These are phyloP conservation scores for Drosophila pseudotalamancana DNA, from an alignment of 2,888 invertebrate species.

Conservation along the genomic window DNA sequence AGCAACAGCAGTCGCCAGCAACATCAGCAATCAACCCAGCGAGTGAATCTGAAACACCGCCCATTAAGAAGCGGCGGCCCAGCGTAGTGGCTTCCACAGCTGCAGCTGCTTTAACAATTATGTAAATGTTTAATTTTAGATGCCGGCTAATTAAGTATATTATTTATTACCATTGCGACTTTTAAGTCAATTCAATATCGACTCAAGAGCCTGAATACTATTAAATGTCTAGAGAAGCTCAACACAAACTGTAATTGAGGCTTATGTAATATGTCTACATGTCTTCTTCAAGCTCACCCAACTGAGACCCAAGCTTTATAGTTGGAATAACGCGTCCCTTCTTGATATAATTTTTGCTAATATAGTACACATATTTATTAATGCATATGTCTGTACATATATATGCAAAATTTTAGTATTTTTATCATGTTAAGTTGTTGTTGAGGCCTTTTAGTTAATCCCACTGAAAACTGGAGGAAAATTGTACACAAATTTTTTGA, in stretches of 20 bases:
- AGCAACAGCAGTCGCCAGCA: neutral
- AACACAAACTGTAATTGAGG: constrained; percentile 37
- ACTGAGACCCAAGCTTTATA: neutral
- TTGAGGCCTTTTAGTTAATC: constrained; percentile 70
- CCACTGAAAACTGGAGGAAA: constrained; percentile 23
- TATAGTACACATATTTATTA: constrained; percentile 33
- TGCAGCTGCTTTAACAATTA: constrained; percentile 34
- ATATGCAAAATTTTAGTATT: constrained; percentile 68
- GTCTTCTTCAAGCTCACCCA: constrained; percentile 8
- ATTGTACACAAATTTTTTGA: constrained; percentile 13
- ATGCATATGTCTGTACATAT: constrained; percentile 15
- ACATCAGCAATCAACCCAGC: neutral
- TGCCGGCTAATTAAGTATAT: constrained; percentile 41
- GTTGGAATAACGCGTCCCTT: neutral
- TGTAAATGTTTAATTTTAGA: constrained; percentile 49
- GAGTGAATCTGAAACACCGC: constrained; percentile 54
- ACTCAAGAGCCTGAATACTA: constrained; percentile 20
- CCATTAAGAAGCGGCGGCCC: constrained; percentile 67
- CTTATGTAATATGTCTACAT: constrained; percentile 24
- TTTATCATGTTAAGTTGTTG: constrained; percentile 70
- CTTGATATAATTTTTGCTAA: constrained; percentile 29
- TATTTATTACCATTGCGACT: constrained; percentile 58
- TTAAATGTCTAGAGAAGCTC: constrained; percentile 47
- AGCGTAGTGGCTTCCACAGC: constrained; percentile 28
- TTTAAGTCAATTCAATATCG: constrained; percentile 38